Base-by-base conservation (phyloP, 2,888 invertebrate species). In the Drosophila kuntzei region DNA sequence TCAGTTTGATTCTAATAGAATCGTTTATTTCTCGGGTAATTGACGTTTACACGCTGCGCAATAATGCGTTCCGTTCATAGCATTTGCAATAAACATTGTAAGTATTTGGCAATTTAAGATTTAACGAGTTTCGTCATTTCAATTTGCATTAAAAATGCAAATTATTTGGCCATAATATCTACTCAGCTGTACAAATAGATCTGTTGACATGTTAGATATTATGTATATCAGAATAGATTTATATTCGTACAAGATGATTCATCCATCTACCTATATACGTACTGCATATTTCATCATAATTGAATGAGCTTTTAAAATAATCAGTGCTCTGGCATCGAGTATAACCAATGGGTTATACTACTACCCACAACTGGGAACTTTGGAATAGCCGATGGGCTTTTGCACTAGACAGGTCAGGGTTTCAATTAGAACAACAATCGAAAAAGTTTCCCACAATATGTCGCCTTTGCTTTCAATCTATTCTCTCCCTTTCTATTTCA, bases 351-450 rank as follows among this genome's bases (percentile, higher is more conserved):
- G 27, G 16, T 16, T 16, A 16, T 29, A 20, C 9, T 22, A 20
- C 9, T 22, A 4, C 11, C 9, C 36, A 53, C 22, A 39, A 11
- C 20, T 51, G 47, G 9, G 36, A 43, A 51, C 54, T 53, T 47
- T 51, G 49, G n/a, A 49, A 46, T 14, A 18, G 12, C 43, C 60
- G 47, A 14, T 59, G 67, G 57, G 50, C 47, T 60, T 69, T 49
- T 63, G 59, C 22, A n/a, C 66, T 85, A 85, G 86, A 29, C 81
- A 87, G 81, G 81, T 81, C 81, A 81, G 78, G 78, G 64, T 65
- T 87, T 84, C 87, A 74, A 84, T 87, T 81, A 80, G 84, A 66
- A 58, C 29, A 64, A 59, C 32, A 55, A 63, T 47, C 25, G 25
- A 60, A 71, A 57, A 47, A 44, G 32, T 55, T 76, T 69, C 59